A percentile compares a stretch with the other conserved stretches of the same genome.
phyloP scores from a whole-genome alignment of 2,113 vertebrate species.

The Poicephalus gulielmi region DNA sequence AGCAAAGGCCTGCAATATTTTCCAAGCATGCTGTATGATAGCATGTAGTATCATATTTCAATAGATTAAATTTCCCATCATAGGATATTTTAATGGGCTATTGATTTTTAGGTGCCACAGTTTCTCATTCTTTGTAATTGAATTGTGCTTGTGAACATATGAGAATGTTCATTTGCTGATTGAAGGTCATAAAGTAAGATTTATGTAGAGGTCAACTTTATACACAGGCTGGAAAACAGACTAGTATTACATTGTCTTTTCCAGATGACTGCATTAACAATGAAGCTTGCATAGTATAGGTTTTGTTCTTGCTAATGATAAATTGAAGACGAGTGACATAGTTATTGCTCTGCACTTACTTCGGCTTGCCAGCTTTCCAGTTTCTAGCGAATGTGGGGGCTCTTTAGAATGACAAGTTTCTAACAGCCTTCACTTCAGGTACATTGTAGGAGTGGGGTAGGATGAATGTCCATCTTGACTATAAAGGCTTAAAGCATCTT shows the following conservation, averaged over 20 bases:
- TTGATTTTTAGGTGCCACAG: constrained; percentile 64
- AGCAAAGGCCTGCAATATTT: background rate
- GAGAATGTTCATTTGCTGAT: constrained; percentile 32
- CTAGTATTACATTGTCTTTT: background rate
- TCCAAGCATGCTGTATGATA: background rate
- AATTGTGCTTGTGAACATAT: constrained; percentile 60
- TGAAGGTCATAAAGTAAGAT: background rate
- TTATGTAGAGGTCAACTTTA: background rate
- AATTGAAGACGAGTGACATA: background rate
- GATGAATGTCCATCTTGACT: background rate
- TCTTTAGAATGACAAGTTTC: background rate
- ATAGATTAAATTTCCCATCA: constrained; percentile 49
- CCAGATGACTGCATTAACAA: background rate
- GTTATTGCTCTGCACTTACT: background rate
- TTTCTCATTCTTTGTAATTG: constrained; percentile 69
- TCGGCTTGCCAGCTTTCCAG: background rate
- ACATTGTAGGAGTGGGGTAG: background rate
- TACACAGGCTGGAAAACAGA: background rate
- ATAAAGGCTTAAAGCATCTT: background rate
- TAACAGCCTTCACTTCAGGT: background rate
- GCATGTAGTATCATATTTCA: constrained; percentile 37
- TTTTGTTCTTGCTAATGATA: background rate
- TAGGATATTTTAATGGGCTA: constrained; percentile 63
- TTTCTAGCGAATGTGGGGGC: background rate
- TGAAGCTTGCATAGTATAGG: background rate